These are phyloP conservation scores for Perdita meconis DNA, from an alignment of 2,888 invertebrate species.

Conservation along the genomic window DNA sequence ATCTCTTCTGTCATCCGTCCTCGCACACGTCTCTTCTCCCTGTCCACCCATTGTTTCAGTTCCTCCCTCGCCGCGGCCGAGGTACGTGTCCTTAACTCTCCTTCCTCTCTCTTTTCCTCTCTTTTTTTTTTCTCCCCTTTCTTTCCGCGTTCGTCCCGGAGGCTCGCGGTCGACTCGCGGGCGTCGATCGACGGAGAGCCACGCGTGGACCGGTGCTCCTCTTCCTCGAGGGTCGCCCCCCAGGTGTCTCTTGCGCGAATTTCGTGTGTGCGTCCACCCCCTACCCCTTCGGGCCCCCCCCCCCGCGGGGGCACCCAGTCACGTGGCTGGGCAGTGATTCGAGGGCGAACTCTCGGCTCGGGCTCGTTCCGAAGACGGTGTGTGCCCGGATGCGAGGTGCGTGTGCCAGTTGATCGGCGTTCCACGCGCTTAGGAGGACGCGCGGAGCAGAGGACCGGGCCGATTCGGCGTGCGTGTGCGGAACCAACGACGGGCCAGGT, in stretches of 20 bases:
- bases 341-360: constrained; percentile 27
- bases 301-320: constrained; percentile 46
- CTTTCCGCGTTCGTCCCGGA: too few species aligned
- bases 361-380: not conserved
- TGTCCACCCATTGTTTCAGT: constrained; percentile 48
- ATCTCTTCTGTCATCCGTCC: constrained; percentile 18
- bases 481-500: constrained; percentile 62
- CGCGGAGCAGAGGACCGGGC: constrained; percentile 24
- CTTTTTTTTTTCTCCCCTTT: too few species aligned
- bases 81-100: constrained; percentile 50
- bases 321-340: constrained; percentile 66
- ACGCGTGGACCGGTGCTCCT: not conserved
- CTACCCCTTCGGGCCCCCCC: too few species aligned
- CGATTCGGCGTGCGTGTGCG: constrained; percentile 30
- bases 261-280: too few species aligned
- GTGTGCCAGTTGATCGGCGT: constrained; percentile 51
- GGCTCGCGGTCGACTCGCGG: not conserved
- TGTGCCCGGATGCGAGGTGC: constrained; percentile 42
- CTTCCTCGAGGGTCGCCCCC: too few species aligned
- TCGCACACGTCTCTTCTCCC: constrained; percentile 10
- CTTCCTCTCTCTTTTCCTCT: constrained; percentile 20
- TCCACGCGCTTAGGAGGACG: too few species aligned
- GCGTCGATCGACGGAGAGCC: constrained; percentile 5
- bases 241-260: constrained; percentile 35
- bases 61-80: constrained; percentile 50